phyloP scores from a whole-genome alignment of 2,797 vertebrate species.

The Heterohyrax brucei region DNA sequence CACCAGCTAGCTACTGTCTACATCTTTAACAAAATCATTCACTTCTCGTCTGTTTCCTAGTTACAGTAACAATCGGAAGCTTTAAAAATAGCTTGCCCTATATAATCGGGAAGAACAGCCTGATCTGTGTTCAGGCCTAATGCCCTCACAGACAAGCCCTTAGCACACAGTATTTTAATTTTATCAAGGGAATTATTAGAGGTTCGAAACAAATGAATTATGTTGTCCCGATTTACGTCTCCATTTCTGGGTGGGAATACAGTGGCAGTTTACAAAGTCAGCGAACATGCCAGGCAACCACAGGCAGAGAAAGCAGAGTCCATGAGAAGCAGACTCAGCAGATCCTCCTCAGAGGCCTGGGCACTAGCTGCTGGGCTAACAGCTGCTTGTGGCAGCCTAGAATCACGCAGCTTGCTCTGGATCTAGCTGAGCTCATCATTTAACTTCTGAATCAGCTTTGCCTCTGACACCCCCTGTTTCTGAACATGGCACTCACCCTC shows the following conservation, averaged over 20 bases:
- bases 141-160: constrained; percentile 80
- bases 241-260: constrained; percentile 44
- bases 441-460: background rate
- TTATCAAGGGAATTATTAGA: constrained; percentile 76
- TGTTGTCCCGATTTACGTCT: constrained; percentile 60
- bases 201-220: constrained; percentile 77
- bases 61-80: constrained; percentile 83
- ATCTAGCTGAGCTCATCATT: background rate
- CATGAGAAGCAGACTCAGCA: background rate
- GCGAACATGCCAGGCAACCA: background rate
- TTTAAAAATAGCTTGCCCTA: constrained; percentile 87
- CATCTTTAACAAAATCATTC: constrained; percentile 82
- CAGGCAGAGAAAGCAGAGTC: constrained; percentile 31
- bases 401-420: background rate
- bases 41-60: constrained; percentile 86
- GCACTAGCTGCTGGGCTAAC: background rate
- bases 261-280: constrained; percentile 28
- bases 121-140: constrained; percentile 79
- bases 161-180: constrained; percentile 76
- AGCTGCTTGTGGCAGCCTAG: background rate
- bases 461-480: background rate
- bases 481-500: background rate
- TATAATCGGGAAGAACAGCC: constrained; percentile 82
- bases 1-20: constrained; percentile 78
- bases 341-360: background rate